Percentiles rank a stretch among this genome's conserved stretches.
These are phyloP conservation scores for Aegithalos caudatus DNA, from an alignment of 2,113 vertebrate species.

Conservation along the genomic window DNA sequence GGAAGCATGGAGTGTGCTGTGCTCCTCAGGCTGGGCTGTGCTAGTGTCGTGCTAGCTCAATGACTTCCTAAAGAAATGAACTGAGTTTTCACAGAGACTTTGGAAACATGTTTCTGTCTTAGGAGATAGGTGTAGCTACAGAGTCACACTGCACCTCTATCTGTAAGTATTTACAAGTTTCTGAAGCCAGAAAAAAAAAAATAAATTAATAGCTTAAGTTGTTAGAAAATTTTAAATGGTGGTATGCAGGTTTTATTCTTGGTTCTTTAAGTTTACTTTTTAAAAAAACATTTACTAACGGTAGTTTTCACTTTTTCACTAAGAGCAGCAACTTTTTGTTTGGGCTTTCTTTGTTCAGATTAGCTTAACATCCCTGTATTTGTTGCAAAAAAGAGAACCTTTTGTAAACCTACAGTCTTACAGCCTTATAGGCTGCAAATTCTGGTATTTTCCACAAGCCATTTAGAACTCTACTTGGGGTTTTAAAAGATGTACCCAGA, in stretches of 20 bases:
- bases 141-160: not conserved
- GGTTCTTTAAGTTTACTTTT: not conserved
- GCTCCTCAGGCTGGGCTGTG: not conserved
- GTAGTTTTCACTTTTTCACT: not conserved
- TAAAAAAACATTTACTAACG: not conserved
- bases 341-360: not conserved
- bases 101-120: slow-evolving; percentile 45
- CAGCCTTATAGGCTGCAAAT: not conserved
- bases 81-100: slow-evolving; percentile 31
- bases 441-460: not conserved
- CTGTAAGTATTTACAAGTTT: slow-evolving; percentile 48
- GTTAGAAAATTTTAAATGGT: slow-evolving; percentile 40
- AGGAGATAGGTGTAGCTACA: slow-evolving; percentile 35
- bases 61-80: not conserved
- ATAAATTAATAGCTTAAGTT: not conserved
- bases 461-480: not conserved
- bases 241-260: not conserved
- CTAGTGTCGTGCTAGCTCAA: not conserved
- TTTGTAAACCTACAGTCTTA: not conserved
- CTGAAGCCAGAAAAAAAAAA: not conserved
- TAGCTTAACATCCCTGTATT: not conserved
- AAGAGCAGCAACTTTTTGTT: not conserved
- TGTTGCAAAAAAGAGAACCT: not conserved
- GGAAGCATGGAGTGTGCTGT: not conserved
- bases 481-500: not conserved